phyloP scores from a whole-genome alignment of 2,888 invertebrate genomes.

The Troilus luridus region DNA sequence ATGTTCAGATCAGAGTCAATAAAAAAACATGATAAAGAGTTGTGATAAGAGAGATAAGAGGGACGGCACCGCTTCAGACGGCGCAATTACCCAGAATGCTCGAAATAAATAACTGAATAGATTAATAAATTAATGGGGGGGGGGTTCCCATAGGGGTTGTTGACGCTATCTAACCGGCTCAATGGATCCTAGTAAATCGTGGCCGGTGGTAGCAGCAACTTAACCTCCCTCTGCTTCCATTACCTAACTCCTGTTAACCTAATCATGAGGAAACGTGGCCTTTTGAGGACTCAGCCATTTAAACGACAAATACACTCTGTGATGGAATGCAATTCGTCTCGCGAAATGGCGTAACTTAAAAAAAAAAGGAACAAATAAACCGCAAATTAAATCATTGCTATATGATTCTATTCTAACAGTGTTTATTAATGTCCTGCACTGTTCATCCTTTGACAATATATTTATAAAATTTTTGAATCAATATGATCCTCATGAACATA shows the following conservation, averaged over 20 bases:
- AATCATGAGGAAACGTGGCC: background rate
- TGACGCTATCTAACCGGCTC: conserved; percentile 34
- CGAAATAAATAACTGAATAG: background rate
- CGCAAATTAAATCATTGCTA: background rate
- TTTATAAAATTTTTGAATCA: too few relatives aligned
- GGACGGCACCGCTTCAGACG: background rate
- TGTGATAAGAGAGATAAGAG: background rate
- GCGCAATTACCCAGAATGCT: background rate
- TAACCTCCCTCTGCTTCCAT: conserved; percentile 1
- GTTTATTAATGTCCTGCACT: too few relatives aligned
- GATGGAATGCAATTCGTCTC: background rate
- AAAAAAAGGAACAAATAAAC: background rate
- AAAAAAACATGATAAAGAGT: background rate
- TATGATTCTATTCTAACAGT: too few relatives aligned
- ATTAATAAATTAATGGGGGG: background rate
- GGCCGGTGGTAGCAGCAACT: background rate
- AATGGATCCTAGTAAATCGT: background rate
- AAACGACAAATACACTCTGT: background rate
- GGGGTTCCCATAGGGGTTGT: background rate
- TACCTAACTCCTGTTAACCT: conserved; percentile 1
- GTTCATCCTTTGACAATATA: too few relatives aligned
- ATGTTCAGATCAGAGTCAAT: background rate
- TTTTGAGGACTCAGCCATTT: background rate
- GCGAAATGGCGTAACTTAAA: background rate
- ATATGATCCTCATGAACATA: too few relatives aligned